Conservation (phyloP, 2,888 invertebrate species). For the Epinotia ramella region DNA sequence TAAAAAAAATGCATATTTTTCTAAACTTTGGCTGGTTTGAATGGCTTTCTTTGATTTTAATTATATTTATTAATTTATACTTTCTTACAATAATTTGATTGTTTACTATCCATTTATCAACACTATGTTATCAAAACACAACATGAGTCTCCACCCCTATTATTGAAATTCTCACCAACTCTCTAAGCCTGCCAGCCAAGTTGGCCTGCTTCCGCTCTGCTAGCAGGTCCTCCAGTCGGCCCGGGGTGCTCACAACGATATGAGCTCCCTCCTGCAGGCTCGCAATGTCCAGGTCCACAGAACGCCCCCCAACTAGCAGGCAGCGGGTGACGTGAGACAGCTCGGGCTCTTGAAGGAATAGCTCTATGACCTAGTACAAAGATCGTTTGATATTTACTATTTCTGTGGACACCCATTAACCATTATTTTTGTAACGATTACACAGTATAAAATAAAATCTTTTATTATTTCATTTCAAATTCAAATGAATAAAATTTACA, state of each 20-base stretch:
- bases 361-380: slow-evolving; percentile 72
- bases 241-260: slow-evolving; percentile 97
- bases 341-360: slow-evolving; percentile 80
- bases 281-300: slow-evolving; percentile 90
- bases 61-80: no score
- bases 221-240: slow-evolving; percentile 94
- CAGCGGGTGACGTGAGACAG: slow-evolving; percentile 83
- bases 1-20: no score
- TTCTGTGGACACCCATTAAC: no score
- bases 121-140: no score
- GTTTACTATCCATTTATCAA: no score
- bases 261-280: slow-evolving; percentile 90
- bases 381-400: not conserved
- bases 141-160: not conserved
- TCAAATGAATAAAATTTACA: no score
- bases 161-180: slow-evolving; percentile 86
- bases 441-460: no score
- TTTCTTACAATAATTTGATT: no score
- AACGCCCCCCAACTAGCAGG: slow-evolving; percentile 93
- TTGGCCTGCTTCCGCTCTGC: slow-evolving; percentile 89
- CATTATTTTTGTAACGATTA: no score
- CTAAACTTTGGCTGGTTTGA: no score
- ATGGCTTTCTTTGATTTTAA: no score
- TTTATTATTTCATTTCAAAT: no score
- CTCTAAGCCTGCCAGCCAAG: slow-evolving; percentile 89